These are phyloP conservation scores for Pomatostomus ruficeps DNA, from an alignment of 2,113 vertebrate genomes.

Conservation along the genomic window DNA sequence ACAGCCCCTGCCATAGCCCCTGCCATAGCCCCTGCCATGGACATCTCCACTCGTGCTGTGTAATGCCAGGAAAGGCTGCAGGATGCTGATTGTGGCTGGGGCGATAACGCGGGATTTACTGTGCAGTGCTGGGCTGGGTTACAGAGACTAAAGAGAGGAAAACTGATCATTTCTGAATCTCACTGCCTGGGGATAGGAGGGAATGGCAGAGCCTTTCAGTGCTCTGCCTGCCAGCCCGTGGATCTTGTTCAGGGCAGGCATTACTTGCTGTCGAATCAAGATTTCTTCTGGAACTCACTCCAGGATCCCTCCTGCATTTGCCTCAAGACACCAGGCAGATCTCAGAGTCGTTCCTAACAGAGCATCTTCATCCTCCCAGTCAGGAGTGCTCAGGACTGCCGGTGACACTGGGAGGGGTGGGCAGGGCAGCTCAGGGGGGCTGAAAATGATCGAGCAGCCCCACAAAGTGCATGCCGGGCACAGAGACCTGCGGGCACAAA, in stretches of 20 bases:
- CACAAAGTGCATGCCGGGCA: not conserved
- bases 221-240: not conserved
- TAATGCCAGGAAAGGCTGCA: not conserved
- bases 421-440: not conserved
- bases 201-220: not conserved
- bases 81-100: not conserved
- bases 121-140: not conserved
- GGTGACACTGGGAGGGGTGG: not conserved
- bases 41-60: not conserved
- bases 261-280: not conserved
- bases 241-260: not conserved
- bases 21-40: not conserved
- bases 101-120: not conserved
- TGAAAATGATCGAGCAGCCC: not conserved
- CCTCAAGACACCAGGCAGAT: not conserved
- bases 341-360: not conserved
- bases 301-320: not conserved
- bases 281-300: not conserved
- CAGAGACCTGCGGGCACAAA: not conserved
- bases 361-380: not conserved
- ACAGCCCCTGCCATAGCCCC: not conserved
- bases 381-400: not conserved
- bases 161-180: not conserved
- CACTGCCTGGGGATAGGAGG: not conserved
- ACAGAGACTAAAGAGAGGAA: not conserved